Evolutionary conservation across 2,888 invertebrate genomes (phyloP).

Genomic region (Scaptomyza parva): DNA sequence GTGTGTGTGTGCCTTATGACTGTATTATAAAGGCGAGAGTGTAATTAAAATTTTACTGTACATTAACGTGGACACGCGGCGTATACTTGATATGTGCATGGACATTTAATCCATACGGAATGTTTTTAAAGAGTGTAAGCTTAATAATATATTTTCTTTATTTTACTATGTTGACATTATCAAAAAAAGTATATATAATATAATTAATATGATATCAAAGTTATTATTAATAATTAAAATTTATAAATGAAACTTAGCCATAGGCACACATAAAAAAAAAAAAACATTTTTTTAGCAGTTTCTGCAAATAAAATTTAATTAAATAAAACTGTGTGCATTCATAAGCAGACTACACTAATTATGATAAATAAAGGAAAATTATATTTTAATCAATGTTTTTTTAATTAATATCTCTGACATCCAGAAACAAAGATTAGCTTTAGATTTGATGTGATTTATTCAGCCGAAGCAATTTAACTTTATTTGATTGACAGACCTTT

Average conservation of each 20-base stretch:
- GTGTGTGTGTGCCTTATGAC: slow-evolving; percentile 20
- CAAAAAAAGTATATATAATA: too few relatives aligned
- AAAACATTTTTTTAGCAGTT: too few relatives aligned
- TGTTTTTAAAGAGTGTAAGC: not conserved
- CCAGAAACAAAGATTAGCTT: not conserved
- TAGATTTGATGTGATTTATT: not conserved
- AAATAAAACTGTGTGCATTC: not conserved
- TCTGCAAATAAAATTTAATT: not conserved
- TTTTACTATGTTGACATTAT: not conserved
- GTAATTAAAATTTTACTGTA: slow-evolving; percentile 16
- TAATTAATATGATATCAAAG: too few relatives aligned
- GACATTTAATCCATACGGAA: not conserved
- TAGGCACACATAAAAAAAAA: too few relatives aligned
- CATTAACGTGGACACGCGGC: slow-evolving; percentile 4
- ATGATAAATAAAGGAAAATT: not conserved
- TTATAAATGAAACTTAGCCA: too few relatives aligned
- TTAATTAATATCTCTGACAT: not conserved
- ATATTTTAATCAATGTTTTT: too few relatives aligned
- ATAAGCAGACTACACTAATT: not conserved
- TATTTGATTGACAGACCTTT: too few relatives aligned
- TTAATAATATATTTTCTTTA: not conserved
- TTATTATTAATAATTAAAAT: too few relatives aligned
- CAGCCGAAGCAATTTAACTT: not conserved
- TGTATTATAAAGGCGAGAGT: slow-evolving; percentile 13
- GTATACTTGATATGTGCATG: not conserved